Evolutionary conservation across 2,888 invertebrate genomes (phyloP), one percentile per base, ranked within the genome.

Genomic region (Plagodis dolabraria): DNA sequence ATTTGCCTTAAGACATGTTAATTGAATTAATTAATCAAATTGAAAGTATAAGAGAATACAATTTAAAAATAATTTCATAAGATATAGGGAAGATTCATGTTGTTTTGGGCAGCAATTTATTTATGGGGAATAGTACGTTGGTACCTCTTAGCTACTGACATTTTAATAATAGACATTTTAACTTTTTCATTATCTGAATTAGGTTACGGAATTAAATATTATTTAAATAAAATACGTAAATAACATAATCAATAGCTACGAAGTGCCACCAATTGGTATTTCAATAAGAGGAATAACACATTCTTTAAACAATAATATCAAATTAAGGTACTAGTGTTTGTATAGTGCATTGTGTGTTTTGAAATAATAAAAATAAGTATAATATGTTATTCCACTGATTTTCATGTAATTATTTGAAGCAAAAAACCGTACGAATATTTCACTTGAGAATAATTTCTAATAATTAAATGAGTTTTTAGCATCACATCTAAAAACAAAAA

Each of bases 1-100:
- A 87, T 87, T 60, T 86, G 84, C 89, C 89, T 86, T 83, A 66
- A 81, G 77, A 83, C 75, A 79, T 80, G 82, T 84, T 84, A 90
- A 85, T 83, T 80, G 76, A 61, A 59, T 78, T 76, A 79, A 77
- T 78, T 75, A 79, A 77, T 77, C 59, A 79, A 80, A 74, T 80
- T 71, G 76, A 68, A 79, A 74, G 67, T 77, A 75, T 77, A 77
- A 75, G 72, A 75, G 75, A 74, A 75, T 68, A 69, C 70, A 58
- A 68, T 67, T 72, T 71, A 69, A 71, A 65, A 71, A 69, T 70
- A 66, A 66, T 67, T 72, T 67, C 45, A 36, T 56, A 45, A 53
- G 33, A 50, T 53, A 53, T 40, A 60, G 60, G 53, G 74, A 74
- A 63, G 67, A 78, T 64, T 71, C 76, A 64, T 63, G 55, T 58